Base-by-base conservation (phyloP, 1,140 invertebrate species). In the Vollenhovia emeryi region DNA sequence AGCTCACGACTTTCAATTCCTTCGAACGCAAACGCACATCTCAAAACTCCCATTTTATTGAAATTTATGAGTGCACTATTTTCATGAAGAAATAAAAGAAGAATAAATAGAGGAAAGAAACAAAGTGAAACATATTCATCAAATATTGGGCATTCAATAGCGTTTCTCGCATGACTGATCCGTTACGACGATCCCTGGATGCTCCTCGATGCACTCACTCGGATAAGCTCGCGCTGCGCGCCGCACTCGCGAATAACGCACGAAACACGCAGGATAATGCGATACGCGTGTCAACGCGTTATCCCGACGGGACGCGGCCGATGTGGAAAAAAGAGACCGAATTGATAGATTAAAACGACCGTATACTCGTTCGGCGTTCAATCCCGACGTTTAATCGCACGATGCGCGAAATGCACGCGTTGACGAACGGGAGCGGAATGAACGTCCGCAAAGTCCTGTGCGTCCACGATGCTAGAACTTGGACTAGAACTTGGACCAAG, bases 281-380 rank as follows among this genome's bases (percentile, higher is more conserved):
- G 21, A 68, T 43, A 73, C 3, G 43, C 48, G 48, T 45, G 64
- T 68, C 36, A 27, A 55, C 45, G 33, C n/a, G 45, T 52, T 36
- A n/a, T 24, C 30, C 18, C 24, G 9, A 21, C 13, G n/a, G 27
- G n/a, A 55, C 11, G 11, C 4, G 11, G 0, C n/a, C n/a, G n/a
- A n/a, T n/a, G n/a, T n/a, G n/a, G 18, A 15, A 57, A 57, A 74
- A 24, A 40, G 62, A 45, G 6, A n/a, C 3, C 33, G 33, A 30
- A 74, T 74, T 74, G 50, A 74, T 55, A 55, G n/a, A 74, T 74
- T 36, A 55, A 74, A 74, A 55, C 15, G 33, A 40, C 30, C 50
- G 30, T 36, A 43, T 33, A 24, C 13, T 50, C 45, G 48, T 55
- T 15, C 13, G 48, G 2, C 27, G 48, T 18, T 73, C 5, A 40